Evolutionary conservation across 2,113 vertebrate species (phyloP).

Genomic region (Sakesphorus luctuosus): DNA sequence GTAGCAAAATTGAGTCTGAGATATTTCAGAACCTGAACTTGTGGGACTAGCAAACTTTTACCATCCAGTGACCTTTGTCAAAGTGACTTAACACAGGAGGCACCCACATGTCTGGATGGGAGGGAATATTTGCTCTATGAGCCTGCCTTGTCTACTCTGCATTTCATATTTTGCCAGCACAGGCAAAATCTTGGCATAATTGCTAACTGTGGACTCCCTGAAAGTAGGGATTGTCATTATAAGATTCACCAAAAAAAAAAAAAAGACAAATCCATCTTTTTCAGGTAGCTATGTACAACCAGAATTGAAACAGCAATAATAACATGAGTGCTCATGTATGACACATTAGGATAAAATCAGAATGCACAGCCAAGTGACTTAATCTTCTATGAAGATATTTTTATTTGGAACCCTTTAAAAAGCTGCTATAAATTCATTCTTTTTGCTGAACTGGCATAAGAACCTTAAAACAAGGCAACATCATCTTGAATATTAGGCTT

Average conservation of each 20-base stretch:
- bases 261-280: neutral
- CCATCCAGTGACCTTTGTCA: neutral
- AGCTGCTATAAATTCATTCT: neutral
- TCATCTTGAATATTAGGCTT: neutral
- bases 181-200: neutral
- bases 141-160: rapidly evolving
- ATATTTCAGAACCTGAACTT: neutral
- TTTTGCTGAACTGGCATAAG: neutral
- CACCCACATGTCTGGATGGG: neutral
- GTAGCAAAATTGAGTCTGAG: neutral
- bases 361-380: neutral
- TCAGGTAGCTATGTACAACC: neutral
- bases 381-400: neutral
- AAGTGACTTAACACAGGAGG: neutral
- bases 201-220: neutral
- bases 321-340: neutral
- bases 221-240: neutral
- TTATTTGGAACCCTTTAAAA: neutral
- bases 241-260: neutral
- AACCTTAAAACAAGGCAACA: neutral
- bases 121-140: neutral
- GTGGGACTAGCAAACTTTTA: neutral
- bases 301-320: neutral
- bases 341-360: neutral
- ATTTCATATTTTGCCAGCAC: neutral